Base-by-base conservation (phyloP, 2,888 invertebrate genomes). In the Erannis defoliaria region DNA sequence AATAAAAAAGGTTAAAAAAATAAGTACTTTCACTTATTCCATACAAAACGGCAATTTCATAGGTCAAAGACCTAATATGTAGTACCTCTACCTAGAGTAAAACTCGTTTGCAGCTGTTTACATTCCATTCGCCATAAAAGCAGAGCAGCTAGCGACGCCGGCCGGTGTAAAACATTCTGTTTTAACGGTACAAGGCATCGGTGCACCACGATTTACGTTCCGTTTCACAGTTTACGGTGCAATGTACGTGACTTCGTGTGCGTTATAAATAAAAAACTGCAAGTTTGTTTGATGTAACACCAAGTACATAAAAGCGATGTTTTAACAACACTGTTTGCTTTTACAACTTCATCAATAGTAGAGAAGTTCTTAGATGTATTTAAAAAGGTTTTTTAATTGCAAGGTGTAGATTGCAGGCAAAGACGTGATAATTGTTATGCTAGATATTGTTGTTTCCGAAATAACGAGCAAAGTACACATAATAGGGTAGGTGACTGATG, bases 51-150 rank as follows among this genome's bases (percentile, higher is more conserved):
- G n/a, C n/a, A n/a, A n/a, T n/a, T n/a, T n/a, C n/a, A n/a, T n/a
- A n/a, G n/a, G n/a, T n/a, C n/a, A n/a, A n/a, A n/a, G n/a, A n/a
- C n/a, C n/a, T n/a, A n/a, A n/a, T n/a, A n/a, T n/a, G n/a, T 2
- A 26, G 26, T 26, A 26, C 26, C 26, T 26, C 26, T 26, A 26
- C 26, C 26, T 26, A 26, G 1, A 26, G 26, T 26, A 26, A 26
- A 26, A 26, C 26, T 26, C 26, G 26, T 37, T 38, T 19, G 19
- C 38, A 38, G 18, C 18, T 38, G 38, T 19, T 38, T 46, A 46
- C 61, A 55, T 62, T 70, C 65, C 69, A 66, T 59, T 62, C 43
- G 53, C 66, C 46, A 67, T 71, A 68, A 70, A 71, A 65, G 50
- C 49, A 40, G 63, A 65, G 50, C 68, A 56, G 67, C 69, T 67